Evolutionary conservation across 2,113 vertebrate genomes (phyloP).

Genomic region (Prolemur simus): DNA sequence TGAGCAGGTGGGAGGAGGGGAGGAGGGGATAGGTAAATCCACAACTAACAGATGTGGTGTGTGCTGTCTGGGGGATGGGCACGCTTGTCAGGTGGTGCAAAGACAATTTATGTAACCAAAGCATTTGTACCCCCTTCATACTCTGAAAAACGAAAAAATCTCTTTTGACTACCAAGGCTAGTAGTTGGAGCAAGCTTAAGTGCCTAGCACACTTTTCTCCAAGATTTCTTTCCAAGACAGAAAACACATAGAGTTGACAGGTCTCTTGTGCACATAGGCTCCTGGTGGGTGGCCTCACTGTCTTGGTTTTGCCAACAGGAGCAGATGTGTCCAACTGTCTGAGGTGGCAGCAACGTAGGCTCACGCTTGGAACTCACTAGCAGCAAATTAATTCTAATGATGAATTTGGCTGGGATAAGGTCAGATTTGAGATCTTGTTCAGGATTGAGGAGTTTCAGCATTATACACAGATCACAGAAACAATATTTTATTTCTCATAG

Average conservation of each 20-base stretch:
- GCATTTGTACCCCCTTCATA: no score
- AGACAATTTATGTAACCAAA: no score
- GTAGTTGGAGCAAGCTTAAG: neutral
- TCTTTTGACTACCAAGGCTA: neutral
- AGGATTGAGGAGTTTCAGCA: neutral
- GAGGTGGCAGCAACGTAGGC: neutral
- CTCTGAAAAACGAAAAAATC: neutral
- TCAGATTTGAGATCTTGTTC: neutral
- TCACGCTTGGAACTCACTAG: neutral
- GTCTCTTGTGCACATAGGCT: neutral
- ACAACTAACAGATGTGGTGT: no score
- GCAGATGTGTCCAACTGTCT: neutral
- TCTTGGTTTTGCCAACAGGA: neutral
- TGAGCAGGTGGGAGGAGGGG: no score
- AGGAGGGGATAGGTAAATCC: no score
- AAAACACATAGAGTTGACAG: neutral
- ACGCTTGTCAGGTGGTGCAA: no score
- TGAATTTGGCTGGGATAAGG: neutral
- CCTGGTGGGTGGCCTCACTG: neutral
- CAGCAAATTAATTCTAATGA: slow-evolving; percentile 20
- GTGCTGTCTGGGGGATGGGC: no score
- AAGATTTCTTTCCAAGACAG: neutral
- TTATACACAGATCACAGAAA: neutral
- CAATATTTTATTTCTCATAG: neutral
- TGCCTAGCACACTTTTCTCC: neutral